Percentiles rank a stretch among this genome's conserved stretches.
These are phyloP conservation scores for Lissonota sp. DNA, from an alignment of 2,888 invertebrate genomes.

Conservation along the genomic window DNA sequence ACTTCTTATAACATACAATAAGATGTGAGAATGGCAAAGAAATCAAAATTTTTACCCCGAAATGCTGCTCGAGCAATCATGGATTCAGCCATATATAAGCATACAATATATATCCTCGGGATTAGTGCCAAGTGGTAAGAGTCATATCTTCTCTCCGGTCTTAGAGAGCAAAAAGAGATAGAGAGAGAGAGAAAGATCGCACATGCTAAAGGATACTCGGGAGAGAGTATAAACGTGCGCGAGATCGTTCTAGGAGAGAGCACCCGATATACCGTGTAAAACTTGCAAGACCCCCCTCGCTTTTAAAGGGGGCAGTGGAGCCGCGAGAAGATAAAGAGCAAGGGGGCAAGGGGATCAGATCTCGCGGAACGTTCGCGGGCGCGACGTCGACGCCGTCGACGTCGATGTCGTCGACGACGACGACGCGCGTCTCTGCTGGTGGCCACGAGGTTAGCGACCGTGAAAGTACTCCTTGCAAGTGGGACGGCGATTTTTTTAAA, in stretches of 20 bases:
- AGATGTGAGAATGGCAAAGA: too few relatives aligned
- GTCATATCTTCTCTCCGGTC: slow-evolving; percentile 60
- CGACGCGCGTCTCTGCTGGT: slow-evolving; percentile 46
- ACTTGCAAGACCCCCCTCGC: slow-evolving; percentile 1
- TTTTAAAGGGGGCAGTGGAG: slow-evolving; percentile 13
- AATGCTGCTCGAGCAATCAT: too few relatives aligned
- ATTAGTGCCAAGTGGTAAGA: slow-evolving; percentile 69
- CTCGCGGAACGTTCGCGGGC: slow-evolving; percentile 35
- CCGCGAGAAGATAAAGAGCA: slow-evolving; percentile 2
- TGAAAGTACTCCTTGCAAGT: slow-evolving; percentile 83
- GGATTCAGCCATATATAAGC: too few relatives aligned
- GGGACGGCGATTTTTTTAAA: slow-evolving; percentile 82
- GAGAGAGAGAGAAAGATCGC: slow-evolving; percentile 1
- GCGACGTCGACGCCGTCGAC: slow-evolving; percentile 35
- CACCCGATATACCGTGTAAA: slow-evolving; percentile 28
- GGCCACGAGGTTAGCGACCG: slow-evolving; percentile 82
- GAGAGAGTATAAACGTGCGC: slow-evolving; percentile 8
- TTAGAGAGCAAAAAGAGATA: slow-evolving; percentile 38
- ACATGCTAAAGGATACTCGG: not conserved
- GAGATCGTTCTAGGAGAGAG: not conserved
- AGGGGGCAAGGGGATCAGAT: not conserved
- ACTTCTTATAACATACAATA: too few relatives aligned
- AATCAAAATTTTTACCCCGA: too few relatives aligned
- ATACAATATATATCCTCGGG: slow-evolving; percentile 27
- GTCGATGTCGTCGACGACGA: slow-evolving; percentile 9